Base-by-base conservation (phyloP, 2,113 vertebrate genomes). In the Datnioides undecimradiatus region DNA sequence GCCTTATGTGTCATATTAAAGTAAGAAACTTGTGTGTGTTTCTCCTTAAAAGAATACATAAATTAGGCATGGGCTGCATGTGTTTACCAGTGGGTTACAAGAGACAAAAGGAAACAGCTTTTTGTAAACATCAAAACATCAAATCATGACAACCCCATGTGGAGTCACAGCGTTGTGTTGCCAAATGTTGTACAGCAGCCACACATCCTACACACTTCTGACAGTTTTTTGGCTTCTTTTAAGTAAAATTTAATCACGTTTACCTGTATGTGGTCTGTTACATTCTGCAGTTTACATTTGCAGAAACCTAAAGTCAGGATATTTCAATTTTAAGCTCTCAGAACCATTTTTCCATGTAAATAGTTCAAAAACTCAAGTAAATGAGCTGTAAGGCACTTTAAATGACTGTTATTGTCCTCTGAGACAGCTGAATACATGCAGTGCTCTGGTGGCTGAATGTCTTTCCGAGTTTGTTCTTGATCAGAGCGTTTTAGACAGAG, bases 401-500 rank as follows among this genome's bases (percentile, higher is more conserved):
- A 82, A 86, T 52, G 65, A 8, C 62, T 36, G 60, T 59, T 38
- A 13, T 63, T 8, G 62, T 76, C 54, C 59, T 70, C 31, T 58
- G 73, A 77, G 67, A 58, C 8, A 13, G 60, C 31, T 49, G 17
- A 77, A 71, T 34, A 38, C 62, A 55, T 5, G 54, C 14, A 17
- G 69, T 40, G 13, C 70, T 75, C n/a, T 25, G 6, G 60, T 23
- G 40, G 38, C 29, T 41, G 40, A 73, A 27, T 57, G 63, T 85
- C 52, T 64, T 21, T 80, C 57, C 31, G 59, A 85, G 76, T 75
- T 67, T 27, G 31, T 51, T 62, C 25, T 49, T 63, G 73, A 80
- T 88, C 82, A 77, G 58, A 82, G 57, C 38, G 48, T 84, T 86
- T 83, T 40, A 55, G 74, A 87, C 63, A 25, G 62, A 80, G 87